phyloP scores from a whole-genome alignment of 2,888 invertebrate genomes.

The Scaptomyza caliginosa region DNA sequence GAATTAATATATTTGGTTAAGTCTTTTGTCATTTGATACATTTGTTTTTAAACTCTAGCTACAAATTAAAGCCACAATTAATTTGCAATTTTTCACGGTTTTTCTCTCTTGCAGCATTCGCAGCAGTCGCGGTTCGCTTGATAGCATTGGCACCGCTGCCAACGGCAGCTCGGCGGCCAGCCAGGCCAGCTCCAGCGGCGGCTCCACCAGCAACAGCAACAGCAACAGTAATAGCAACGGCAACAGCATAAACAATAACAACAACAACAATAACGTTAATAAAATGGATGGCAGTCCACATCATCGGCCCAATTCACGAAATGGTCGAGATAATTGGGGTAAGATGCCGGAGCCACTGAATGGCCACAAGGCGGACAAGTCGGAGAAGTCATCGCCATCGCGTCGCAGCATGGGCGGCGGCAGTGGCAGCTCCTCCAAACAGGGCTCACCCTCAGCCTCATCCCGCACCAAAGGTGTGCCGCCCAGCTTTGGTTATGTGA shows the following conservation, averaged over 20 bases:
- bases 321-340: slow-evolving; percentile 83
- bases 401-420: slow-evolving; percentile 82
- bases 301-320: slow-evolving; percentile 78
- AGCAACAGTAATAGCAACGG: slow-evolving; percentile 37
- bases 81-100: too few species aligned
- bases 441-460: slow-evolving; percentile 79
- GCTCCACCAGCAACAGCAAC: slow-evolving; percentile 51
- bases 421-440: slow-evolving; percentile 75
- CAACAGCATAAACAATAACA: slow-evolving; percentile 48
- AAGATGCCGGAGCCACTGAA: slow-evolving; percentile 83
- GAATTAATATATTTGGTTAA: too few species aligned
- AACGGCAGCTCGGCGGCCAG: slow-evolving; percentile 81
- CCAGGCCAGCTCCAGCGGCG: slow-evolving; percentile 79
- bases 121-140: slow-evolving; percentile 84
- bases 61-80: too few species aligned
- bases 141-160: slow-evolving; percentile 83
- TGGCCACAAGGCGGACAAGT: slow-evolving; percentile 82
- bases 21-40: too few species aligned
- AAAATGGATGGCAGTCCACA: slow-evolving; percentile 71
- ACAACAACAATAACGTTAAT: slow-evolving; percentile 35
- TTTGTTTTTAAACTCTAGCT: too few species aligned
- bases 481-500: slow-evolving; percentile 93
- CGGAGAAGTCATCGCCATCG: slow-evolving; percentile 83
- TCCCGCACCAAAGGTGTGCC: slow-evolving; percentile 90
- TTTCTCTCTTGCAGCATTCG: slow-evolving; percentile 80